Evolutionary conservation across 2,888 invertebrate genomes (phyloP), one percentile per base, ranked within the genome.

Genomic region (Lottia scabra): DNA sequence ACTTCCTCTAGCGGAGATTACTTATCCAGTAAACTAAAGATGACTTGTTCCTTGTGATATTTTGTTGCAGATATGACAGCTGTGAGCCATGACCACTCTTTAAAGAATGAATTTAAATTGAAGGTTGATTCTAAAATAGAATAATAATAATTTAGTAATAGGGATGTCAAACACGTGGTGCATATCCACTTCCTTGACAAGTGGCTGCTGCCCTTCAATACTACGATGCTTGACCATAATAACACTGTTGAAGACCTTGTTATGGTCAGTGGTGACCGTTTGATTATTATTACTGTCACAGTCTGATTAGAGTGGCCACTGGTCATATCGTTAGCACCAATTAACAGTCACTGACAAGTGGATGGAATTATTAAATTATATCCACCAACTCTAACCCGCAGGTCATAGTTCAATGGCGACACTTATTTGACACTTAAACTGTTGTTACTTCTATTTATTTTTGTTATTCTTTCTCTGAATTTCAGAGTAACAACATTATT

Each of bases 261-360:
- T 23, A 10, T 10, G 23, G 56, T 23, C 23, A 56, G 23, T 56
- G 56, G 56, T 23, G 19, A 23, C 56, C 19, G 19, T 19, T 56
- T 56, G 56, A 56, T 56, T 56, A 56, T 56, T 56, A 23, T 56
- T 56, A 56, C 56, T 56, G 56, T 56, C 56, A 56, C 56, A 56
- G 56, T 56, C 56, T 23, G 56, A 56, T 56, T 56, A 56, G 38
- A 38, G 56, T 56, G 56, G 23, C 56, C 19, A 56, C 19, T 56
- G 56, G 56, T 56, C 56, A 56, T 23, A 23, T 23, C 23, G 56
- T 56, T 56, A 56, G 56, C 56, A 56, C 56, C 56, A 56, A 56
- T 56, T 56, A 56, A 56, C 56, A 56, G 8, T 56, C 13, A 19
- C 12, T 23, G 56, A 56, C 56, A 56, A 56, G 19, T 56, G 19